Evolutionary conservation across 2,797 vertebrate genomes (phyloP).

Genomic region (Sorex maritimensis): DNA sequence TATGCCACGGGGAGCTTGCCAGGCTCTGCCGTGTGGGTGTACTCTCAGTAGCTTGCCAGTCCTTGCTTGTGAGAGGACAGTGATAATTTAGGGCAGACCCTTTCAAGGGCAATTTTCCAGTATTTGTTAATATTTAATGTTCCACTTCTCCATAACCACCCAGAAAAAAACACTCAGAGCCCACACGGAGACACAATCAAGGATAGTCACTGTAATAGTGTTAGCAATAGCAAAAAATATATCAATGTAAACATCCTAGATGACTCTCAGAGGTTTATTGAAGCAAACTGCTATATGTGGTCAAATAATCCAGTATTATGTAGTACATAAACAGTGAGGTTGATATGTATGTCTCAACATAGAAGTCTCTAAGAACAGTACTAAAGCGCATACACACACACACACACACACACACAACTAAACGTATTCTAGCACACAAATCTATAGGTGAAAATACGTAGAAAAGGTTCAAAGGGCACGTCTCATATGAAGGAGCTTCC

Average conservation of each 20-base stretch:
- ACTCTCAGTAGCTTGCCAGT: too few species aligned
- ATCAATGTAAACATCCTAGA: neutral
- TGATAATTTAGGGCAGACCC: slow-evolving; percentile 1
- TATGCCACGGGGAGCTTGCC: too few species aligned
- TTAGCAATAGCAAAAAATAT: neutral
- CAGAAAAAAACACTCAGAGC: neutral
- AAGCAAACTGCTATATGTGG: neutral
- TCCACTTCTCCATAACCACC: slow-evolving; percentile 12
- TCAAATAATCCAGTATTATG: neutral
- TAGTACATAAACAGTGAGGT: neutral
- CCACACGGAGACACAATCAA: neutral
- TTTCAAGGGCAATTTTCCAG: slow-evolving; percentile 9
- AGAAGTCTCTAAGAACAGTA: neutral
- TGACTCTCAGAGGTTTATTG: neutral
- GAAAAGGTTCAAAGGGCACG: slow-evolving; percentile 32
- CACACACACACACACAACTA: neutral
- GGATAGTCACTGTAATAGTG: neutral
- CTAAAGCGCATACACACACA: neutral
- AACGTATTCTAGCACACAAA: slow-evolving; percentile 5
- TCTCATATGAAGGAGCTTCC: slow-evolving; percentile 30
- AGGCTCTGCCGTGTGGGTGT: neutral
- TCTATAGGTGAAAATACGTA: neutral
- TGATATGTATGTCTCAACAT: neutral
- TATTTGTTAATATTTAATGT: slow-evolving; percentile 36
- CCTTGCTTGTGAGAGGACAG: neutral